A percentile compares a stretch with the other conserved stretches of the same genome.
These are phyloP conservation scores for Hybos culiciformis DNA, from an alignment of 2,888 invertebrate genomes.

Conservation along the genomic window DNA sequence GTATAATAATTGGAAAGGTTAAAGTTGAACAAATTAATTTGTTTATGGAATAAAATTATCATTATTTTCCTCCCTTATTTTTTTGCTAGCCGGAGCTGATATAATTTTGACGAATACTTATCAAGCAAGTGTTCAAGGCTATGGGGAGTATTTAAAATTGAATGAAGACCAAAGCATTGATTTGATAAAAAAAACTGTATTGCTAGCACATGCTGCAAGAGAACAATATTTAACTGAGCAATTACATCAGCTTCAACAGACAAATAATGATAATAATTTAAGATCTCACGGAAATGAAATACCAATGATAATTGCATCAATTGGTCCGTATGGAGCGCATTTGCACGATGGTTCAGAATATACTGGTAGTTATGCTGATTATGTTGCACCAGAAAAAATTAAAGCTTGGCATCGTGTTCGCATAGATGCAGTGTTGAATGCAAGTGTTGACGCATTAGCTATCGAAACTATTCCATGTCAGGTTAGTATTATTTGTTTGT, in stretches of 20 bases:
- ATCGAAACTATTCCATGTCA: slow-evolving; percentile 86
- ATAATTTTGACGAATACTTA: slow-evolving; percentile 81
- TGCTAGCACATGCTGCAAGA: slow-evolving; percentile 59
- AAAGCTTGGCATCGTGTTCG: slow-evolving; percentile 75
- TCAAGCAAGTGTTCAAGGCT: slow-evolving; percentile 69
- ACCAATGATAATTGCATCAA: slow-evolving; percentile 70
- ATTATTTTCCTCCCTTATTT: background rate
- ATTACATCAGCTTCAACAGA: slow-evolving; percentile 30
- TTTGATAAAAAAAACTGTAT: slow-evolving; percentile 60
- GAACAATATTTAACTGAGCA: slow-evolving; percentile 44
- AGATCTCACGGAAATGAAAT: background rate
- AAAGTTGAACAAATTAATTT: no score
- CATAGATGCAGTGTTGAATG: slow-evolving; percentile 61
- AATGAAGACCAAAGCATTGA: slow-evolving; percentile 51
- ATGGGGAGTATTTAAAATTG: slow-evolving; percentile 57
- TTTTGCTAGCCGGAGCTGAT: slow-evolving; percentile 60
- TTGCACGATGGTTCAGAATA: slow-evolving; percentile 88
- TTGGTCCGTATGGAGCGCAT: slow-evolving; percentile 87
- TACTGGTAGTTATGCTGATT: slow-evolving; percentile 65
- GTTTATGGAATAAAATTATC: background rate
- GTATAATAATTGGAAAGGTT: no score
- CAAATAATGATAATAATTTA: background rate
- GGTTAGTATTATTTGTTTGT: slow-evolving; percentile 23
- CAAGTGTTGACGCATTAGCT: slow-evolving; percentile 73
- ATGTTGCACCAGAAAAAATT: slow-evolving; percentile 50